Evolutionary conservation across 1,140 invertebrate species (phyloP).

Genomic region (Plutomurus gul): DNA sequence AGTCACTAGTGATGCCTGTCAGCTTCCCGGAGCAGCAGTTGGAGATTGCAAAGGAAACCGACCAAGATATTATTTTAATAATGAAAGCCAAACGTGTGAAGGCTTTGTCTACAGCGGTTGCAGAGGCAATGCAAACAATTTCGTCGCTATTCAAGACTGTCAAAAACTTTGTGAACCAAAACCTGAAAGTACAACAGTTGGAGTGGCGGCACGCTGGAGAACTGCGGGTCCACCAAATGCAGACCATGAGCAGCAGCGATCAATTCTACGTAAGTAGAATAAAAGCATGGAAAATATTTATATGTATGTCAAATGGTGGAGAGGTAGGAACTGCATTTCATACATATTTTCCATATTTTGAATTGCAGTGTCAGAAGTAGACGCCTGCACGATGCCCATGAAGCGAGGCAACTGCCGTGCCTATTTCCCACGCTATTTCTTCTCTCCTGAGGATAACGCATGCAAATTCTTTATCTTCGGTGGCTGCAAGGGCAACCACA

Average conservation of each 20-base stretch:
- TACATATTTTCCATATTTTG: neutral
- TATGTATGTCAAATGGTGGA: neutral
- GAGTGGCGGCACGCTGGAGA: neutral
- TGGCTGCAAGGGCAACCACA: slow-evolving; percentile 84
- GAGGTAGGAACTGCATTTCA: neutral
- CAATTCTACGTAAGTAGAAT: neutral
- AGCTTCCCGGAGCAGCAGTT: neutral
- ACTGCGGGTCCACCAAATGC: neutral
- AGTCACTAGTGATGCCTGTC: slow-evolving; percentile 30
- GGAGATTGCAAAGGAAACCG: slow-evolving; percentile 50
- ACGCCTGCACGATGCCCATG: slow-evolving; percentile 73
- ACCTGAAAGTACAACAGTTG: slow-evolving; percentile 51
- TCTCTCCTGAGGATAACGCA: slow-evolving; percentile 70
- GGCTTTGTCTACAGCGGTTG: slow-evolving; percentile 82
- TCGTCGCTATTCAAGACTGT: slow-evolving; percentile 69
- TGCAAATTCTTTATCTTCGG: slow-evolving; percentile 85
- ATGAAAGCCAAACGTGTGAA: slow-evolving; percentile 61
- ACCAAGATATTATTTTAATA: slow-evolving; percentile 49
- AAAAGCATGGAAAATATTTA: neutral
- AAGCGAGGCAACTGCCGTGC: slow-evolving; percentile 82
- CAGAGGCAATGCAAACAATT: slow-evolving; percentile 80
- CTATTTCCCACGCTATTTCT: slow-evolving; percentile 80
- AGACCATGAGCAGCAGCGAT: slow-evolving; percentile 41
- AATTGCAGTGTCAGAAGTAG: slow-evolving; percentile 55
- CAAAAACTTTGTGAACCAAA: slow-evolving; percentile 64